Evolutionary conservation across 2,113 vertebrate genomes (phyloP).

Genomic region (Brachyistius frenatus): DNA sequence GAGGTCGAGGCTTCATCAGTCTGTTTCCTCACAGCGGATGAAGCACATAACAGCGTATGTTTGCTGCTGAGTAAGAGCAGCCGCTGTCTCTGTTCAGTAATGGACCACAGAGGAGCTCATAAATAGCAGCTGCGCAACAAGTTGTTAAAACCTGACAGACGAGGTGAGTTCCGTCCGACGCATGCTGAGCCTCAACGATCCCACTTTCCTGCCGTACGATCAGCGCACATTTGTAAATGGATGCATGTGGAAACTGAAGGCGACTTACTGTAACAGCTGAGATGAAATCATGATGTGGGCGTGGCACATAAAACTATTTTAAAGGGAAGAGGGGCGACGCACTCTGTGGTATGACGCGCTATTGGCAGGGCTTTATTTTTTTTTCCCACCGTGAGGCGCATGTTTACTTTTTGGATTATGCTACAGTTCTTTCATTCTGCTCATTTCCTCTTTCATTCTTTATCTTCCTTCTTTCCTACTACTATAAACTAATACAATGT

Average conservation of each 20-base stretch:
- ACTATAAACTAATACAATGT: too few species aligned
- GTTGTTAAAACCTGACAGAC: slow-evolving; percentile 52
- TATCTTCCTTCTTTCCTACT: background rate
- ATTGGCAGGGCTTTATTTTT: background rate
- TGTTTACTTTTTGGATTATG: slow-evolving; percentile 60
- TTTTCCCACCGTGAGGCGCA: slow-evolving; percentile 17
- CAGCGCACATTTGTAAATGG: slow-evolving; percentile 24
- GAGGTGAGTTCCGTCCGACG: slow-evolving; percentile 7
- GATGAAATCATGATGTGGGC: slow-evolving; percentile 64
- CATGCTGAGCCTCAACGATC: background rate
- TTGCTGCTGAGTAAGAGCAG: background rate
- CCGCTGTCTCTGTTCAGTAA: background rate
- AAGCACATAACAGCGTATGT: background rate
- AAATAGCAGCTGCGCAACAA: slow-evolving; percentile 86
- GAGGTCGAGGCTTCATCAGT: background rate
- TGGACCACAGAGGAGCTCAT: slow-evolving; percentile 35
- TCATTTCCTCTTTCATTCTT: background rate
- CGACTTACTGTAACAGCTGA: slow-evolving; percentile 69
- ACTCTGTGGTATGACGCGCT: slow-evolving; percentile 51
- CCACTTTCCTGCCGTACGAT: background rate
- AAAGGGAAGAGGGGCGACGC: slow-evolving; percentile 49
- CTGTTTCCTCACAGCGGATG: background rate
- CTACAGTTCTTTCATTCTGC: slow-evolving; percentile 11
- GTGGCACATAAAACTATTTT: slow-evolving; percentile 69
- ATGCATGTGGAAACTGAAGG: slow-evolving; percentile 39